Conservation (phyloP, 92 coral and sea anemone species). For the Siderastrea radians region DNA sequence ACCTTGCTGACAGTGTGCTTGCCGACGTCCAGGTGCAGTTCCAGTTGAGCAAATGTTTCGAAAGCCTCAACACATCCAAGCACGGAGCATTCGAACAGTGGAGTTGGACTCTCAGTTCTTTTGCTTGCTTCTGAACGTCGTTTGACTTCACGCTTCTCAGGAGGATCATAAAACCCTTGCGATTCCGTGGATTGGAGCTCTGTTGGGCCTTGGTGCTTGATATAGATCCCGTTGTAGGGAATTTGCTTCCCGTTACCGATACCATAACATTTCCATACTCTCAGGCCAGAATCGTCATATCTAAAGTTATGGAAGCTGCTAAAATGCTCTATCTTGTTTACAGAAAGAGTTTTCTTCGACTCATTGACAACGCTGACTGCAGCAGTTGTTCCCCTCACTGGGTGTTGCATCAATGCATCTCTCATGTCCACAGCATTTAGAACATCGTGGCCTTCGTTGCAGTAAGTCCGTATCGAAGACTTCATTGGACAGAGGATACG, state of each 20-base stretch:
- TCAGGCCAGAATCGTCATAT: conserved; percentile 64
- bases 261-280: conserved; percentile 78
- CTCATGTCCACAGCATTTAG: conserved; percentile 84
- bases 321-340: conserved; percentile 64
- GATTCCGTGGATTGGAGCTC: conserved; percentile 49
- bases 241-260: conserved; percentile 77
- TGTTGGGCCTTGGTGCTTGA: conserved; percentile 71
- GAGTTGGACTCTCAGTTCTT: conserved; percentile 32
- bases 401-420: conserved; percentile 74
- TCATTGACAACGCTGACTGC: conserved; percentile 71
- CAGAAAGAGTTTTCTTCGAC: conserved; percentile 48
- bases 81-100: conserved; percentile 67
- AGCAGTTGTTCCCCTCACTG: conserved; percentile 85
- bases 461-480: conserved; percentile 73
- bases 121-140: conserved; percentile 23
- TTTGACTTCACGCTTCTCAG: conserved; percentile 57
- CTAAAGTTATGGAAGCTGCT: conserved; percentile 72
- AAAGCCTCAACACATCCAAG: conserved; percentile 71
- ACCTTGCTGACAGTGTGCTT: conserved; percentile 55
- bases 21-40: conserved; percentile 79
- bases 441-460: conserved; percentile 86
- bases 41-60: conserved; percentile 59
- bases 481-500: conserved; percentile 85
- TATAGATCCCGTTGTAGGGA: conserved; percentile 42
- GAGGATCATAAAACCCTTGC: conserved; percentile 58